These are phyloP conservation scores for Hephaestus fuliginosus DNA, from an alignment of 2,797 vertebrate genomes.

Conservation along the genomic window DNA sequence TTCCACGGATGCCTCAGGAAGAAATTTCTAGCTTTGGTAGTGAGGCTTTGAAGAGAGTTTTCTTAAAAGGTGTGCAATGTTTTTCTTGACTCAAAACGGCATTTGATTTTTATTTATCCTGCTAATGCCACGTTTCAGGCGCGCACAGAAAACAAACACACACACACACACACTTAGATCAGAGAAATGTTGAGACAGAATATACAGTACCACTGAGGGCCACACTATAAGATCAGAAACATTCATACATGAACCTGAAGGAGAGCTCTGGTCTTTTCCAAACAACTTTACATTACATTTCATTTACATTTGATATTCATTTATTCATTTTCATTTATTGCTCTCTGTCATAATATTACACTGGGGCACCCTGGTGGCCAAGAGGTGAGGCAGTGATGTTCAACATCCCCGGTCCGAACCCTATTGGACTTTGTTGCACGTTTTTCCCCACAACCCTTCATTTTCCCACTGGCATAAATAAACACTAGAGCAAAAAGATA, in stretches of 20 bases:
- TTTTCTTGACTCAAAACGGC: slow-evolving; percentile 67
- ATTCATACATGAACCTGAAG: slow-evolving; percentile 46
- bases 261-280: slow-evolving; percentile 26
- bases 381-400: neutral
- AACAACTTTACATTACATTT: slow-evolving; percentile 1
- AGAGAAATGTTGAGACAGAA: slow-evolving; percentile 65
- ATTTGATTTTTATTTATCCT: slow-evolving; percentile 78
- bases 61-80: slow-evolving; percentile 71
- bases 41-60: slow-evolving; percentile 81
- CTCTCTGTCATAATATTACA: neutral
- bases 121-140: slow-evolving; percentile 54
- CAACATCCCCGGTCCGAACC: neutral
- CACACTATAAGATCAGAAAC: slow-evolving; percentile 48
- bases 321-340: neutral
- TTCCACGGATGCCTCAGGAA: slow-evolving; percentile 76
- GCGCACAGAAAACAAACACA: slow-evolving; percentile 29
- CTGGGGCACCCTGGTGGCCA: neutral
- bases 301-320: neutral
- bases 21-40: slow-evolving; percentile 73
- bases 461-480: slow-evolving; percentile 1
- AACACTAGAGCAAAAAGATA: neutral
- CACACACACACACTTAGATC: slow-evolving; percentile 46
- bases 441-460: neutral
- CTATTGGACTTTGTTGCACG: slow-evolving; percentile 2
- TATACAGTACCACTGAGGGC: slow-evolving; percentile 42